Base-by-base conservation (phyloP, 2,888 invertebrate species). In the Coelogynopora nodosa region DNA sequence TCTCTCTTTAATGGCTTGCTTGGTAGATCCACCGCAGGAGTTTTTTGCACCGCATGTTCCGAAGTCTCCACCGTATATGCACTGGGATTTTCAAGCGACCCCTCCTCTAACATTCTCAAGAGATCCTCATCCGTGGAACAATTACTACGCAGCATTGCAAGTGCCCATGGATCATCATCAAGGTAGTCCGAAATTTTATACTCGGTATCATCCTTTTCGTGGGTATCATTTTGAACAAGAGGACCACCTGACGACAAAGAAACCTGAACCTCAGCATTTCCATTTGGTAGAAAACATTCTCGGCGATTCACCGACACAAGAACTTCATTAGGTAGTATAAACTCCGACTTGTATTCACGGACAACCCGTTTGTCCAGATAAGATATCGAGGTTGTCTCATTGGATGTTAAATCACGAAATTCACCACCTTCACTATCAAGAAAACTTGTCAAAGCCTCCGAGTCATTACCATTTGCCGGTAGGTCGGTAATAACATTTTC, bases 281-380 rank as follows among this genome's bases (percentile, higher is more conserved):
- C 85, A 28, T 85, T 10, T 26, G 85, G 85, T 18, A 80, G 5
- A 28, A 85, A 85, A 81, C 28, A 74, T 30, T 85, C 85, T 23
- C 30, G 26, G 10, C 31, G 85, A 26, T 26, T 85, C 5, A 85
- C 85, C n/a, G 85, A 18, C 1, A 85, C 74, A 27, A 85, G 27
- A 27, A 23, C 31, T 13, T 85, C 85, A 27, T 85, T 67, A 1
- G 85, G 85, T 18, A 85, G 67, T 10, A 85, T 80, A 80, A 85
- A 85, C 10, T 67, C 85, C 27, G 81, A 82, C 10, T 67, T 26
- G 49, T 85, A 85, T 81, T 85, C 85, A 18, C 74, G 85, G 18
- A 26, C 27, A 30, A 85, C 30, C 5, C 31, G 30, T 28, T 85
- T 85, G 18, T 74, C 85, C 5, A 85, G 74, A 10, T 31, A 80